phyloP scores from a whole-genome alignment of 2,113 vertebrate genomes.

The Cariama cristata region DNA sequence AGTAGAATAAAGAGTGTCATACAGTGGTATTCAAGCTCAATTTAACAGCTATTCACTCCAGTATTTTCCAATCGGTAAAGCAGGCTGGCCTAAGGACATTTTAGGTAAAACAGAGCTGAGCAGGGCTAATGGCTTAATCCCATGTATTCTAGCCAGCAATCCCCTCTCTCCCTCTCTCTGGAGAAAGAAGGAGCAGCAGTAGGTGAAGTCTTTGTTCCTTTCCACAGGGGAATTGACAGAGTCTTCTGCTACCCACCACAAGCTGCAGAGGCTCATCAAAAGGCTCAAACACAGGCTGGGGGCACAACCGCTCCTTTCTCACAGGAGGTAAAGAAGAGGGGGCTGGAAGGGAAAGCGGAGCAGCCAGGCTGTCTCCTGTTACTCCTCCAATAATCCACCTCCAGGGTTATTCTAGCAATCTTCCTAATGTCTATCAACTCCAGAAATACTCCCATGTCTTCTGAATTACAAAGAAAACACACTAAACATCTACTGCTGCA shows the following conservation, averaged over 20 bases:
- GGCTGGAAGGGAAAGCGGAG: background rate
- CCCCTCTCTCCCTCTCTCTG: background rate
- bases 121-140: background rate
- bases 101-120: background rate
- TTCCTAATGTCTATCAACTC: background rate
- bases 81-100: constrained; percentile 8
- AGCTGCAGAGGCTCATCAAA: background rate
- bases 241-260: background rate
- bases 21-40: constrained; percentile 25
- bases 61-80: background rate
- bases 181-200: background rate
- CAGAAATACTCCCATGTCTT: background rate
- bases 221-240: background rate
- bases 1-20: background rate
- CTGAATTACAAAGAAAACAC: background rate
- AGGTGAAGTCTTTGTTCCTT: background rate
- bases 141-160: background rate
- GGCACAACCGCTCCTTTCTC: background rate
- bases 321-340: rapidly evolving
- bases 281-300: background rate
- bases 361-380: background rate
- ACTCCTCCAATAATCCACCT: background rate
- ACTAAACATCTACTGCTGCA: background rate
- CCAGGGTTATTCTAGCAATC: background rate
- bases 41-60: background rate